A percentile compares a stretch with the other conserved stretches of the same genome.
These are phyloP conservation scores for Habropoda laboriosa DNA, from an alignment of 1,140 invertebrate species.

Conservation along the genomic window DNA sequence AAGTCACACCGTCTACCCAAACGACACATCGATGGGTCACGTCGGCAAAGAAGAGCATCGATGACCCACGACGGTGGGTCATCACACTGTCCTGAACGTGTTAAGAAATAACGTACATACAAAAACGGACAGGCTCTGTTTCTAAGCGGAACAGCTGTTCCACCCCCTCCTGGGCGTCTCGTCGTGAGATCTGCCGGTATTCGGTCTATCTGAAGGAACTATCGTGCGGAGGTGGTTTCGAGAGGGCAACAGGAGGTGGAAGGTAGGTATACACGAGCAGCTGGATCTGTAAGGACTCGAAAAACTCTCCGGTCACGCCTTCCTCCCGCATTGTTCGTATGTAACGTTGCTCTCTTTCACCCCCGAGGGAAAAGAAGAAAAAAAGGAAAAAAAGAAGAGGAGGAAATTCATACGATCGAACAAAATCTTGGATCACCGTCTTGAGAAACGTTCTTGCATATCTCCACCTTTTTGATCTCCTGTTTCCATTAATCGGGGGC, in stretches of 20 bases:
- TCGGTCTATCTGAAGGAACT: conserved; percentile 64
- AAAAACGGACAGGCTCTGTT: conserved; percentile 39
- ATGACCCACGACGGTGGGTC: too few relatives aligned
- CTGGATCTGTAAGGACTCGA: conserved; percentile 58
- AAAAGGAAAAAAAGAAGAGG: too few relatives aligned
- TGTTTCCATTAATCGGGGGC: too few relatives aligned
- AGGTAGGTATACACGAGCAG: conserved; percentile 58
- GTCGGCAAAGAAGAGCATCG: too few relatives aligned
- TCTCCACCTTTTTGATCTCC: too few relatives aligned
- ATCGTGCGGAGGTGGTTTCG: conserved; percentile 63
- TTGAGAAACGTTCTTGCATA: too few relatives aligned
- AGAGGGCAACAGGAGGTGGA: conserved; percentile 55
- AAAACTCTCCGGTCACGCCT: conserved; percentile 63
- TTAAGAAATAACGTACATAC: too few relatives aligned
- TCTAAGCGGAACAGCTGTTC: conserved; percentile 63
- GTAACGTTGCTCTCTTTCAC: conserved; percentile 30
- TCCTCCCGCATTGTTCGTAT: conserved; percentile 56
- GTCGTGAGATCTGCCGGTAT: conserved; percentile 58
- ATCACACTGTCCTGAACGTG: too few relatives aligned
- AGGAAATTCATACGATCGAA: too few relatives aligned
- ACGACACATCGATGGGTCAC: too few relatives aligned
- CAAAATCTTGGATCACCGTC: too few relatives aligned
- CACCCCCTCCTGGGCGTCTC: conserved; percentile 56
- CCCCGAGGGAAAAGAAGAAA: neutral
- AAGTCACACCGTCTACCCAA: neutral